These are phyloP conservation scores for Turnix velox DNA, from an alignment of 2,113 vertebrate genomes.

Conservation along the genomic window DNA sequence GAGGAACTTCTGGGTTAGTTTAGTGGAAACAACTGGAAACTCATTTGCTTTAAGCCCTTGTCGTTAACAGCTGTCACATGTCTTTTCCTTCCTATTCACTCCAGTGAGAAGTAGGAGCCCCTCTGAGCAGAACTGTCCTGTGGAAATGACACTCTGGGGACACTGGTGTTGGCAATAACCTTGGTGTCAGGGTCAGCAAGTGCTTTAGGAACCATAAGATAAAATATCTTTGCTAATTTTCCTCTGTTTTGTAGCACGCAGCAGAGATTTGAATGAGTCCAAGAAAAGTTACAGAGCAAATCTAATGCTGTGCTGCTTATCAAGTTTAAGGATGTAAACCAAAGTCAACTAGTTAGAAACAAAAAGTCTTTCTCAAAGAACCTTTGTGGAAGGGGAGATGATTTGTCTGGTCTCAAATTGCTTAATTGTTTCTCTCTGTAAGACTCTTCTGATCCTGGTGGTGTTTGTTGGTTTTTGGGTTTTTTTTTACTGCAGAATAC, in stretches of 20 bases:
- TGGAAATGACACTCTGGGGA: background rate
- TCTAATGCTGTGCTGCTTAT: background rate
- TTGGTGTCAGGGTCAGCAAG: background rate
- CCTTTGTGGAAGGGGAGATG: background rate
- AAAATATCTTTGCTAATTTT: background rate
- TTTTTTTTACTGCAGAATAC: constrained; percentile 78
- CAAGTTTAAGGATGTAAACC: background rate
- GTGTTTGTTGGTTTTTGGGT: background rate
- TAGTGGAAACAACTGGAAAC: background rate
- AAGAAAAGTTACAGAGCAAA: constrained; percentile 2
- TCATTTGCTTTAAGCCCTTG: background rate
- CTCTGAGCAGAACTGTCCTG: background rate
- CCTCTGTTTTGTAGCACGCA: background rate
- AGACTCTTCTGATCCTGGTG: background rate
- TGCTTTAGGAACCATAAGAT: background rate
- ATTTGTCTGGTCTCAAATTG: background rate
- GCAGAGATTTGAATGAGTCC: background rate
- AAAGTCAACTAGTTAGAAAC: background rate
- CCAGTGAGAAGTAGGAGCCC: background rate
- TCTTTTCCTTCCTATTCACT: background rate
- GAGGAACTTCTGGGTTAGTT: background rate
- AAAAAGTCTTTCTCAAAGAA: background rate
- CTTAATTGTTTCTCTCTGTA: background rate
- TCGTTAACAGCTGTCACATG: background rate
- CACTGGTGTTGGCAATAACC: background rate